Evolutionary conservation across 1,140 invertebrate genomes (phyloP), one percentile per base, ranked within the genome.

Genomic region (Microplitis mediator): DNA sequence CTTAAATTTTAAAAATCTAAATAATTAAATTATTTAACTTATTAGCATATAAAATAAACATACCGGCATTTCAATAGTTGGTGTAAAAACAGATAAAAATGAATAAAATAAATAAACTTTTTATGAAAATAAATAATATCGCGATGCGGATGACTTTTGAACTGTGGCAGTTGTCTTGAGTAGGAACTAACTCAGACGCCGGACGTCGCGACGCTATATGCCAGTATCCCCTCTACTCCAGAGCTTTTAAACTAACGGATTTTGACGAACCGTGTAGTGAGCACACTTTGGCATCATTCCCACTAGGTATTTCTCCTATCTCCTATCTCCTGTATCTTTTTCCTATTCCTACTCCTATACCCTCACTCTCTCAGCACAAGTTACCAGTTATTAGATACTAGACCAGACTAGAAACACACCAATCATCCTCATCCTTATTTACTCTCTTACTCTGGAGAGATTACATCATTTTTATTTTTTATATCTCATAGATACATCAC

Each of bases 171-270:
- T 71, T 73, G 74, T 73, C 78, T 75, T 52, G 76, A 77, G 76
- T 80, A 75, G 69, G 82, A 81, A 87, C 86, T 87, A 87, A 86
- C 79, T 82, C 79, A 76, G 75, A 84, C 74, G 73, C 74, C 14
- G 78, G 69, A 79, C 80, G 83, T 85, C 82, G 78, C 84, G 84
- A 80, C 78, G 83, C 85, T 86, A 87, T 87, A 86, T 87, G 83
- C 79, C 75, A 75, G 80, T 73, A 80, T 83, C 85, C 85, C 85
- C 85, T 82, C 85, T 82, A 70, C 62, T 32, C 63, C 56, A 58
- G 23, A 23, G 16, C 16, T 50, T 9, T n/a, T 5, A 36, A 36
- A 31, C 39, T 11, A 31, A 71, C 72, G 66, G 70, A 75, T 78
- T 68, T 76, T 74, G 74, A 76, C 51, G 76, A 73, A 77, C 78